Conservation (phyloP, 2,888 invertebrate species). For the Thyatira batis region DNA sequence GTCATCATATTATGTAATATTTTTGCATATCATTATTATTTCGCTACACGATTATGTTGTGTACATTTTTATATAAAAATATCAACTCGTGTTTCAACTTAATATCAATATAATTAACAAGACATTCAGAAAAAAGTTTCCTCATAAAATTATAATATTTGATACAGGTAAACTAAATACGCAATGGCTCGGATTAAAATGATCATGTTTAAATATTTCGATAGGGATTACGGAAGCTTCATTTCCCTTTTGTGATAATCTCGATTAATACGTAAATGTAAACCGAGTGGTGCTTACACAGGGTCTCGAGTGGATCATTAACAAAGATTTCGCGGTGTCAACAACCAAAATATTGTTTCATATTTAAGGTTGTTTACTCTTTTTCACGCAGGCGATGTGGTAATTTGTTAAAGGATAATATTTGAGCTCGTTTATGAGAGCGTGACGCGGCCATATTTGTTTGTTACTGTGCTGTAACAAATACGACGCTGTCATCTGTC, state of each 20-base stretch:
- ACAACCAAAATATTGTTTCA: conserved; percentile 40
- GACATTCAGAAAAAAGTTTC: neutral
- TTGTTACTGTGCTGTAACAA: conserved; percentile 61
- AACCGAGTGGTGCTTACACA: conserved; percentile 35
- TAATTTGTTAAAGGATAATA: conserved; percentile 76
- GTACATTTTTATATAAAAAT: no score
- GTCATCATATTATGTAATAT: no score
- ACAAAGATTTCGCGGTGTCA: conserved; percentile 38
- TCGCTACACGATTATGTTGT: no score
- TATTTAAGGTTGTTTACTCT: conserved; percentile 56
- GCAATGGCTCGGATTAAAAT: neutral
- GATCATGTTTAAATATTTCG: conserved; percentile 43
- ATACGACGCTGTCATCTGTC: conserved; percentile 69
- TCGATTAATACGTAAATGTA: conserved; percentile 45
- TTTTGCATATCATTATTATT: no score
- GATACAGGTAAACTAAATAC: neutral
- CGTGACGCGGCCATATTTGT: conserved; percentile 74
- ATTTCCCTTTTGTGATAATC: conserved; percentile 42
- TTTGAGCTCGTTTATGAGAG: conserved; percentile 74
- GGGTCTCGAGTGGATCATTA: conserved; percentile 39
- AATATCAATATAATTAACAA: neutral
- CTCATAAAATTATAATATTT: neutral
- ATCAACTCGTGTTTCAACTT: neutral
- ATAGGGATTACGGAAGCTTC: conserved; percentile 43
- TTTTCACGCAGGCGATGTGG: conserved; percentile 52